Evolutionary conservation across 2,888 invertebrate genomes (phyloP).

Genomic region (Germaria angustata): DNA sequence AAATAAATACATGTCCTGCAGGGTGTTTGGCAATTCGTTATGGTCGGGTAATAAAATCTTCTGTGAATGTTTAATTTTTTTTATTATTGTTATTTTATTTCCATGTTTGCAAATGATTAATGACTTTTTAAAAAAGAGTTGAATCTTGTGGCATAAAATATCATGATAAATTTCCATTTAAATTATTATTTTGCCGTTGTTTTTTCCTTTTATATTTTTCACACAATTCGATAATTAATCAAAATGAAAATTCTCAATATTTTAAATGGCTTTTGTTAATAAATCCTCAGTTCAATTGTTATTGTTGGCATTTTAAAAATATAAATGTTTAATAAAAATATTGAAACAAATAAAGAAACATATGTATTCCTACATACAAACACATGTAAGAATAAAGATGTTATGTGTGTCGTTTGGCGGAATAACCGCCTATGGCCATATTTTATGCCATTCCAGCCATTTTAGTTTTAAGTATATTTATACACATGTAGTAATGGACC

Average conservation of each 20-base stretch:
- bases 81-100: neutral
- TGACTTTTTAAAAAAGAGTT: conserved; percentile 30
- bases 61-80: neutral
- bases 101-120: conserved; percentile 36
- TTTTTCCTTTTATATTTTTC: neutral
- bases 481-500: no score
- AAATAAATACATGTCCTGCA: no score
- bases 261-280: conserved; percentile 27
- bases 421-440: neutral
- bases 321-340: neutral
- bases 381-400: neutral
- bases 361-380: neutral
- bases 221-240: conserved; percentile 54
- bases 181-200: conserved; percentile 19
- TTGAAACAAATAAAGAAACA: neutral
- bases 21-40: neutral
- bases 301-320: conserved; percentile 6
- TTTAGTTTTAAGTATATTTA: no score
- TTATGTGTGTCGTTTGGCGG: neutral
- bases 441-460: neutral
- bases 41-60: neutral
- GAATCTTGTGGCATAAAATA: conserved; percentile 23
- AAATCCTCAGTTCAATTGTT: conserved; percentile 11
- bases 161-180: conserved; percentile 45
- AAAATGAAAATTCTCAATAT: conserved; percentile 52